Percentiles rank a stretch among this genome's conserved stretches.
phyloP scores from a whole-genome alignment of 2,797 vertebrate species.

The Neostethus bicornis region DNA sequence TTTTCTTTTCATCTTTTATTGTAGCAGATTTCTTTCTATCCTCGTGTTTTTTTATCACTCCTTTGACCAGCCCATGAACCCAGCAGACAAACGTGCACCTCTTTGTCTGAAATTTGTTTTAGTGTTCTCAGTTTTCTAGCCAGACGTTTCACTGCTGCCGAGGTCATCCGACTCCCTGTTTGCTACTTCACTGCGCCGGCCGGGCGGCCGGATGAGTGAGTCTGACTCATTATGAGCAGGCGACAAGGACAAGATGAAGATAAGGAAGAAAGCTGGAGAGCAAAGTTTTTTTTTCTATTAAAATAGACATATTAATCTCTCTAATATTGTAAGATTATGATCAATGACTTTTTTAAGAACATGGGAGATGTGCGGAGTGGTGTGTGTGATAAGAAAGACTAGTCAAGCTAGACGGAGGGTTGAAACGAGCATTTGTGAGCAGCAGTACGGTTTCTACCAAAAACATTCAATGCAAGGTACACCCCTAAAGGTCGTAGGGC shows the following conservation, averaged over 20 bases:
- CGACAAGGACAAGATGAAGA: slow-evolving; percentile 60
- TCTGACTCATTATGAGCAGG: slow-evolving; percentile 63
- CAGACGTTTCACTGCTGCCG: slow-evolving; percentile 62
- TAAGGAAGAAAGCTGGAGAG: slow-evolving; percentile 25
- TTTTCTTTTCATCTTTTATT: no score
- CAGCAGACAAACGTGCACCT: slow-evolving; percentile 26
- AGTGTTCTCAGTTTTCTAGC: slow-evolving; percentile 61
- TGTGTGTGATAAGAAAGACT: no score
- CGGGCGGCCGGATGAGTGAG: slow-evolving; percentile 48
- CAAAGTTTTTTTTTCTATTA: slow-evolving; percentile 20
- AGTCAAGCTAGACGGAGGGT: no score
- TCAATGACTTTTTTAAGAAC: no score
- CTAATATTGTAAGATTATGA: no score
- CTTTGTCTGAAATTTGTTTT: slow-evolving; percentile 48
- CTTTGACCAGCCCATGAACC: slow-evolving; percentile 73
- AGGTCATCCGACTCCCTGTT: slow-evolving; percentile 53
- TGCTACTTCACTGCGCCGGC: slow-evolving; percentile 57
- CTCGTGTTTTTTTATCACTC: slow-evolving; percentile 10
- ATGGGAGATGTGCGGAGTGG: no score
- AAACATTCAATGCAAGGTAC: no score
- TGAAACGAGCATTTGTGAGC: no score
- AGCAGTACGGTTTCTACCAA: no score
- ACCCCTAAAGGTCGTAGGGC: no score
- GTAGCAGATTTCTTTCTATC: neutral
- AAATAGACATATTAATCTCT: no score